Conservation (phyloP, 2,888 invertebrate genomes). For the Dynastes grantii region DNA sequence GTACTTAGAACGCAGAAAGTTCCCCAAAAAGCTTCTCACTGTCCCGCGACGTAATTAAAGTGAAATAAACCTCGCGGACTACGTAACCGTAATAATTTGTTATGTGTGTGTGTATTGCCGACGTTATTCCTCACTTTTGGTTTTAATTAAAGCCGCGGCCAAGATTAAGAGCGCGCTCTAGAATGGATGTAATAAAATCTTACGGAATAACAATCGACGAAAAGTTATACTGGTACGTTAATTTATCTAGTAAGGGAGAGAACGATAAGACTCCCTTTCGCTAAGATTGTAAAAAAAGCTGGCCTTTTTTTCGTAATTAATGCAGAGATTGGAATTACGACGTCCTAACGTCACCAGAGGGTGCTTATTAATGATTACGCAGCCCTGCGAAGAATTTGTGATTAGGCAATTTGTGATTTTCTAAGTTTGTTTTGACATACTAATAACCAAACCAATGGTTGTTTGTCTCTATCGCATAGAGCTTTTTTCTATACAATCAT, state of each 20-base stretch:
- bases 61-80: conserved; percentile 24
- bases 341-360: too few relatives aligned
- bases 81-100: conserved; percentile 38
- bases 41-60: conserved; percentile 14
- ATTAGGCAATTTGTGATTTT: too few relatives aligned
- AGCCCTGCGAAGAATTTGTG: too few relatives aligned
- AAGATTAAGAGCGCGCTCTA: conserved; percentile 40
- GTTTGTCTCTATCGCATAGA: too few relatives aligned
- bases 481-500: too few relatives aligned
- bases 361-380: too few relatives aligned
- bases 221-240: neutral
- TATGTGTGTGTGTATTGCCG: conserved; percentile 20
- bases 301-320: too few relatives aligned
- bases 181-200: neutral
- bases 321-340: too few relatives aligned
- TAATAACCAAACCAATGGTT: too few relatives aligned
- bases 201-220: neutral
- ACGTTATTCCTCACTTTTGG: conserved; percentile 35
- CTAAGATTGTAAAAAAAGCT: too few relatives aligned
- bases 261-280: too few relatives aligned
- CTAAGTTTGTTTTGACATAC: too few relatives aligned
- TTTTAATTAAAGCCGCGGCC: conserved; percentile 47
- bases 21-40: neutral
- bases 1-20: neutral
- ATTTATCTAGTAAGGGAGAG: neutral